Base-by-base conservation (phyloP, 1,140 invertebrate genomes). In the Neuroterus valhalla region DNA sequence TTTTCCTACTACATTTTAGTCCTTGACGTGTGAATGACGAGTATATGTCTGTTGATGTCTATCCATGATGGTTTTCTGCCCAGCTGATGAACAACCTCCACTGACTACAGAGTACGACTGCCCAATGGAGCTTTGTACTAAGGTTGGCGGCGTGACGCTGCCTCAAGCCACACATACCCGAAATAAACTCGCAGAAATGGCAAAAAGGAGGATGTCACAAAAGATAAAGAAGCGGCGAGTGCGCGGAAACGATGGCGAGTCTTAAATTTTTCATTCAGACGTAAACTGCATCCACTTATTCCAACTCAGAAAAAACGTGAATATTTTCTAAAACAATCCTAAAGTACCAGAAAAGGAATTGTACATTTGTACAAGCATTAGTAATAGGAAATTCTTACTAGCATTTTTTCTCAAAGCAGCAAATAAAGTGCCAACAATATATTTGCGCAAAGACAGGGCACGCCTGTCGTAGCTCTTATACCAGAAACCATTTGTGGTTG, bases 11-110 rank as follows among this genome's bases (percentile, higher is more conserved):
- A 69, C 23, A 71, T 52, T 67, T 66, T 74, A 79, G 77, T 74
- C 82, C 84, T 87, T 85, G 86, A 87, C 85, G 81, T 78, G 77
- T 85, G 84, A 87, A 81, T 85, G 86, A 87, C 86, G 85, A 82
- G 77, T 83, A 68, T 79, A 66, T 79, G 78, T 76, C 80, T 82
- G 78, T 75, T 79, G 69, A 77, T 82, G 83, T 86, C 84, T 85
- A 81, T 85, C 84, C 81, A 74, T 74, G 66, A 74, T 38, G 66
- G 71, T 69, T 77, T 77, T 79, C 76, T 74, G 46, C 45, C 75
- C 75, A 77, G 72, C 70, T 70, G 62, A 52, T 75, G 62, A 23
- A 62, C 52, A 31, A 3, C 31, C 2, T 15, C 11, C n/a, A 31
- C 14, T 31, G 23, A 26, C 21, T 21, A 62, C 55, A n/a, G 55